These are phyloP conservation scores for Cliona cf. orientalis DNA, from an alignment of 37 sponge, comb jelly and placozoan species.

Conservation along the genomic window DNA sequence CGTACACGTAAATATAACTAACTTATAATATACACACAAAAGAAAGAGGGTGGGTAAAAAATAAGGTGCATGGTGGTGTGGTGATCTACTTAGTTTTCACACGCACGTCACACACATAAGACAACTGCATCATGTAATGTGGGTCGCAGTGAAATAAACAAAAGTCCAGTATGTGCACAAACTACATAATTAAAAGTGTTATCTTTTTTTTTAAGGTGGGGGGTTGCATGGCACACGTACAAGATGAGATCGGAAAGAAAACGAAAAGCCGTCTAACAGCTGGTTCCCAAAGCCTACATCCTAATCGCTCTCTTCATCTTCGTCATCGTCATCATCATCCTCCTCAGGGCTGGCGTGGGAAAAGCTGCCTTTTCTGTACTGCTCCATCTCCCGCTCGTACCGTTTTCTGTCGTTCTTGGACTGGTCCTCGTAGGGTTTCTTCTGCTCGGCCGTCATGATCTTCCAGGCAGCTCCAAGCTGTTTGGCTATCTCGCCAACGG, in stretches of 20 bases:
- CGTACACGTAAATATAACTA: background rate
- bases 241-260: background rate
- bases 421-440: constrained; percentile 64
- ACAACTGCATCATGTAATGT: background rate
- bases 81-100: background rate
- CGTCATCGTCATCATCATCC: constrained; percentile 45
- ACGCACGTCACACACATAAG: background rate
- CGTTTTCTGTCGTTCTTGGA: constrained; percentile 73
- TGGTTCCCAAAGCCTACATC: background rate
- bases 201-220: background rate
- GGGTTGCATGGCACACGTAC: background rate
- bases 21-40: background rate
- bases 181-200: too few species aligned
- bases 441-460: constrained; percentile 51
- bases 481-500: constrained; percentile 83
- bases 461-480: constrained; percentile 83
- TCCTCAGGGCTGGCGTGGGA: constrained; percentile 16
- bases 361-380: constrained; percentile 27
- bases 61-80: background rate
- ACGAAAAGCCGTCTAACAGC: background rate
- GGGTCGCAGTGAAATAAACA: background rate
- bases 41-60: too few species aligned
- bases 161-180: too few species aligned
- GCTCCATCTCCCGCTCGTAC: constrained; percentile 75
- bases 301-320: constrained; percentile 16